Percentiles rank a stretch among this genome's conserved stretches.
phyloP scores from a whole-genome alignment of 2,888 invertebrate genomes.

The Amiota minor region DNA sequence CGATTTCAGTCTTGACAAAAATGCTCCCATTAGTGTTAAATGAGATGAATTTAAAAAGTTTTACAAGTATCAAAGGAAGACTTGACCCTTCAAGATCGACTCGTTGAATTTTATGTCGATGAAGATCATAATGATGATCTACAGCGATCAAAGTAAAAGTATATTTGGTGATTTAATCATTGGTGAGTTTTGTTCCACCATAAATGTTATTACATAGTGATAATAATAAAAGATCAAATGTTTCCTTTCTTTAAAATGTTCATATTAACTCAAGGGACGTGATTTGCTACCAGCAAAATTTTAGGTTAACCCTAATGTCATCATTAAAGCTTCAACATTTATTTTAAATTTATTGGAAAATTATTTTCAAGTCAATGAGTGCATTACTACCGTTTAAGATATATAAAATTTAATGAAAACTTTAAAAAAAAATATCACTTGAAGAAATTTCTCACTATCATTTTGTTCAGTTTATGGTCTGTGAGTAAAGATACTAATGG shows the following conservation, averaged over 20 bases:
- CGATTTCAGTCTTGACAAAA: neutral
- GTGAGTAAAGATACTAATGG: no score
- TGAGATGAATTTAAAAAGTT: constrained; percentile 13
- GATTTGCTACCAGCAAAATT: constrained; percentile 54
- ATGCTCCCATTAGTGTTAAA: constrained; percentile 37
- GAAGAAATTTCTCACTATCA: no score
- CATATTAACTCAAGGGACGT: constrained; percentile 50
- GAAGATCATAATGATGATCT: neutral
- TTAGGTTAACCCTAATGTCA: constrained; percentile 52
- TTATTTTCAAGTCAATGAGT: neutral
- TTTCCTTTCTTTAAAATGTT: neutral
- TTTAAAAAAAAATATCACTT: no score
- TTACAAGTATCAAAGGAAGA: constrained; percentile 35
- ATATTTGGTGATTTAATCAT: constrained; percentile 36
- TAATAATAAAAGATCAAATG: constrained; percentile 6
- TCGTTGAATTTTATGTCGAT: no score
- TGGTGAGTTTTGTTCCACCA: constrained; percentile 30
- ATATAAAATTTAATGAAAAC: no score
- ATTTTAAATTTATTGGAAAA: no score
- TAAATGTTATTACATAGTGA: neutral
- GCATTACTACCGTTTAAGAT: no score
- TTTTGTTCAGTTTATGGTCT: no score
- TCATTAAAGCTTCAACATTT: constrained; percentile 44
- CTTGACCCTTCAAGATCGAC: neutral
- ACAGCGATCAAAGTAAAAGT: constrained; percentile 55